These are phyloP conservation scores for Andricus grossulariae DNA, from an alignment of 1,140 invertebrate genomes.

Conservation along the genomic window DNA sequence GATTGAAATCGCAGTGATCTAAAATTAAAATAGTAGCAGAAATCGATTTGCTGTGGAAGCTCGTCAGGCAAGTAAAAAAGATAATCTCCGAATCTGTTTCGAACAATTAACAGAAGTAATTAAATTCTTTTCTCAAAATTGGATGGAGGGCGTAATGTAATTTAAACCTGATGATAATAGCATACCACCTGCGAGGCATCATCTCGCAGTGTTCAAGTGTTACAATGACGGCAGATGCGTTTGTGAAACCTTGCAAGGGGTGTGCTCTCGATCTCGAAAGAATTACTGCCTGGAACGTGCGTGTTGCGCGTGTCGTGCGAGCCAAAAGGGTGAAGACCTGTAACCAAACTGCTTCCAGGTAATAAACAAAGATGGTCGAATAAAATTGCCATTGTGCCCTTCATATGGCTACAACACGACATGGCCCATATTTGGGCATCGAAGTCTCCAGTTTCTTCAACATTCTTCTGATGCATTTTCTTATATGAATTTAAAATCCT, in stretches of 20 bases:
- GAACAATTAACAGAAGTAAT: too few species aligned
- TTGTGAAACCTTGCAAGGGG: constrained; percentile 55
- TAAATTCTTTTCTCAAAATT: neutral
- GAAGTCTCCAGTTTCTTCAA: constrained; percentile 19
- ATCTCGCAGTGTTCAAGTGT: constrained; percentile 48
- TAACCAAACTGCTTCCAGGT: constrained; percentile 13
- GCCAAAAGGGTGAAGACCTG: constrained; percentile 27
- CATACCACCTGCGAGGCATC: constrained; percentile 56
- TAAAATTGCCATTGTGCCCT: constrained; percentile 19
- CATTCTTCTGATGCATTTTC: neutral
- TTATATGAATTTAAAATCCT: neutral
- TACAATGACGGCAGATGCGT: constrained; percentile 57
- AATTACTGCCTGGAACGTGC: constrained; percentile 50
- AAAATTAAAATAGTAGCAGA: too few species aligned
- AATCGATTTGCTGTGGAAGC: too few species aligned
- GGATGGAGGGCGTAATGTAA: neutral
- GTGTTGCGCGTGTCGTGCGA: constrained; percentile 27
- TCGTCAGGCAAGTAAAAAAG: too few species aligned
- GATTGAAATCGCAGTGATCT: too few species aligned
- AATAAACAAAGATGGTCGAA: constrained; percentile 25
- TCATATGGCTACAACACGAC: neutral
- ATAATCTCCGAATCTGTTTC: too few species aligned
- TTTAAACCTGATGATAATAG: constrained; percentile 12
- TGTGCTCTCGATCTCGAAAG: constrained; percentile 31
- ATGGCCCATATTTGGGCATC: constrained; percentile 6